Evolutionary conservation across 2,888 invertebrate species (phyloP).

Genomic region (Steinernema scapterisci): DNA sequence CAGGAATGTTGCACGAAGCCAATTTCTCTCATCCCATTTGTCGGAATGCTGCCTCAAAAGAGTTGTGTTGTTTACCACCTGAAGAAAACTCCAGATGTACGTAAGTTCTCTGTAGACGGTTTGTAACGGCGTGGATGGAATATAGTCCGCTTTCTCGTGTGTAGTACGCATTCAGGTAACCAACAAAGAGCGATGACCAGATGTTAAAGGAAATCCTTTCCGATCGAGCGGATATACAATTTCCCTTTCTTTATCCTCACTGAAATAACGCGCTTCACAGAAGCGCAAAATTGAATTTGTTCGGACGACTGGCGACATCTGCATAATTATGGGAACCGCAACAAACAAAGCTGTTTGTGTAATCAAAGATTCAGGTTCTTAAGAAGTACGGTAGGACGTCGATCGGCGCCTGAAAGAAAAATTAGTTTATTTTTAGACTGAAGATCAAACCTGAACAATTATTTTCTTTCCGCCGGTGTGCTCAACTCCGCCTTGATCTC

Average conservation of each 20-base stretch:
- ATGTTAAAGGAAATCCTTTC: neutral
- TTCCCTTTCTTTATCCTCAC: neutral
- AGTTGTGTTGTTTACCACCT: too few relatives aligned
- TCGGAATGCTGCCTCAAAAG: too few relatives aligned
- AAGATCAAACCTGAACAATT: neutral
- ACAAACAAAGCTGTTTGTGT: too few relatives aligned
- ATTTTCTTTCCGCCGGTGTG: constrained; percentile 23
- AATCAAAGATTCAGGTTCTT: neutral
- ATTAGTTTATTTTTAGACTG: neutral
- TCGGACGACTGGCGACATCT: neutral
- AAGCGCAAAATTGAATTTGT: constrained; percentile 15
- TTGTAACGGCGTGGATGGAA: too few relatives aligned
- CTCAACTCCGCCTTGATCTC: constrained; percentile 33
- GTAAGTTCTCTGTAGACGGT: too few relatives aligned
- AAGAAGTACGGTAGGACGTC: neutral
- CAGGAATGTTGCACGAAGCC: neutral
- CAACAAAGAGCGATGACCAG: constrained; percentile 2
- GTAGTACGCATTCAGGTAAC: too few relatives aligned
- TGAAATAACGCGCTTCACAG: constrained; percentile 3
- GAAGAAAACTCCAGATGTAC: too few relatives aligned
- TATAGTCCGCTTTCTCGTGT: too few relatives aligned
- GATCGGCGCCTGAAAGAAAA: neutral
- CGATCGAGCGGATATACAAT: constrained; percentile 20
- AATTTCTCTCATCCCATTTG: too few relatives aligned
- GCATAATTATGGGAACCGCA: neutral